These are phyloP conservation scores for Scolopax mira DNA, from an alignment of 2,113 vertebrate species.

Conservation along the genomic window DNA sequence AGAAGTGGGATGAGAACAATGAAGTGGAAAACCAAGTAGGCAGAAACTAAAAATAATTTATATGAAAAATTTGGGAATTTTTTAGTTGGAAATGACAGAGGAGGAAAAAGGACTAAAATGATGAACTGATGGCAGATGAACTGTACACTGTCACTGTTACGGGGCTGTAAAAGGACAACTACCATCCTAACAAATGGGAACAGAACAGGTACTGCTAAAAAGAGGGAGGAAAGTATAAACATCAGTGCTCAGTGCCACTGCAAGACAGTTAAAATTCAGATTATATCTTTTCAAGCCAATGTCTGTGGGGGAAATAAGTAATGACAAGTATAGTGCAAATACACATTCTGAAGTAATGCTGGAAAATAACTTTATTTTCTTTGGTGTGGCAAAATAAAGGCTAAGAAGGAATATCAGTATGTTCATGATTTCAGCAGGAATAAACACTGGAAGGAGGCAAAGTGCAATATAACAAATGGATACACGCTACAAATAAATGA, in stretches of 20 bases:
- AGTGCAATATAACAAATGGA: neutral
- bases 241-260: neutral
- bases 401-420: neutral
- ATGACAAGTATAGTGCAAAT: neutral
- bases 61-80: neutral
- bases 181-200: neutral
- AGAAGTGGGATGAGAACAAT: conserved; percentile 48
- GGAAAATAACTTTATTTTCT: neutral
- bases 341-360: neutral
- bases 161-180: neutral
- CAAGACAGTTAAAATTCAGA: neutral
- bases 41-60: conserved; percentile 28
- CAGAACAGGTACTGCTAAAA: neutral
- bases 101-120: neutral
- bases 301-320: neutral
- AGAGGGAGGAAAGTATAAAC: neutral
- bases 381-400: neutral
- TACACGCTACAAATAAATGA: neutral
- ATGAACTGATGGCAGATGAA: neutral
- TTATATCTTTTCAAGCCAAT: neutral
- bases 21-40: conserved; percentile 24
- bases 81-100: neutral
- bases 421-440: neutral
- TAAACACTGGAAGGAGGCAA: neutral
- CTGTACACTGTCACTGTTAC: neutral